These are phyloP conservation scores for Talpa occidentalis DNA, from an alignment of 2,113 vertebrate species.

Conservation along the genomic window DNA sequence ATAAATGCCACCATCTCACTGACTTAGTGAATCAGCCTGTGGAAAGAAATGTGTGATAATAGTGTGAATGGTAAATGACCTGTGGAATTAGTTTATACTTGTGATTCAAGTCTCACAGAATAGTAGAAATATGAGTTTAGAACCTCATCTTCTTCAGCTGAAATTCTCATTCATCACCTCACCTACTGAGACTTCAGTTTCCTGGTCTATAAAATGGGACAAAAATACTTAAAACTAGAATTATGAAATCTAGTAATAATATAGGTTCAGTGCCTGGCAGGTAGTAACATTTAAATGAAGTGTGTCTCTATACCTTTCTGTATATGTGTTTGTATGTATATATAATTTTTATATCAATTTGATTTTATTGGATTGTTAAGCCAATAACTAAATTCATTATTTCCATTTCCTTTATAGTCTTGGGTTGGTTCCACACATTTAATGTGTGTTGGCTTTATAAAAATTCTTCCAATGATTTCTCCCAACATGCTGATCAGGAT, in stretches of 20 bases:
- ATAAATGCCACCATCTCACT: constrained; percentile 25
- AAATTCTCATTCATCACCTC: neutral
- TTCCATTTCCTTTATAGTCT: neutral
- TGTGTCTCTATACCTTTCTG: neutral
- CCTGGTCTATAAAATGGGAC: constrained; percentile 8
- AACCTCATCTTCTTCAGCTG: neutral
- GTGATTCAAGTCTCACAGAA: neutral
- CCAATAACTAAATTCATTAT: neutral
- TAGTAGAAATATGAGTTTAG: neutral
- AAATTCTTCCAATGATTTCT: neutral
- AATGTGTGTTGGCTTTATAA: neutral
- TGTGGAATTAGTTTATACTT: neutral
- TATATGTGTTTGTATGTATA: neutral
- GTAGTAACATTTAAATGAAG: neutral
- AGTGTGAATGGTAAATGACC: neutral
- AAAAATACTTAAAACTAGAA: neutral
- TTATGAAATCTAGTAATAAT: neutral
- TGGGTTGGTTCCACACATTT: neutral
- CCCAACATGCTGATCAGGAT: neutral
- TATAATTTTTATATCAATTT: neutral
- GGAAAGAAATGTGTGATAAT: constrained; percentile 22
- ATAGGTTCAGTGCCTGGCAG: neutral
- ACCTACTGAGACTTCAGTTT: neutral
- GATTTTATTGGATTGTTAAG: constrained; percentile 27
- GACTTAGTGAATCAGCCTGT: constrained; percentile 30